phyloP scores from a whole-genome alignment of 2,888 invertebrate genomes.

The Volucella inanis region DNA sequence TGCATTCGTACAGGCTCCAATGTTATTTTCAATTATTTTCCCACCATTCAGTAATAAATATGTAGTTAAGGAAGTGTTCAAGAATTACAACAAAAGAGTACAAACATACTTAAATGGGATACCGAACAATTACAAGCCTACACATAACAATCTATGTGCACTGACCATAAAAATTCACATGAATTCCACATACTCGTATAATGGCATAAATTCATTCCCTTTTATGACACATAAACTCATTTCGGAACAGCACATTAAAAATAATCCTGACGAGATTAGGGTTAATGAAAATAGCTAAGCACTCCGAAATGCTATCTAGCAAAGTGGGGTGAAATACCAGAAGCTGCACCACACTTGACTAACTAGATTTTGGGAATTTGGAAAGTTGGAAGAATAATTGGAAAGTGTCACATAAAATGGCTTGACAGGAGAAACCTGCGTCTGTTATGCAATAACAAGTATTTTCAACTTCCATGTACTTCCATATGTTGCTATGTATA shows the following conservation, averaged over 20 bases:
- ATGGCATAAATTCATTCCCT: constrained; percentile 26
- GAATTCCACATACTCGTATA: background rate
- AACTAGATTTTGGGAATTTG: background rate
- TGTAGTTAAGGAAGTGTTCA: constrained; percentile 19
- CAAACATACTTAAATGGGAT: background rate
- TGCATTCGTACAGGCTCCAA: too few species aligned
- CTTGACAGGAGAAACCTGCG: too few species aligned
- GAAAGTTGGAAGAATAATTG: too few species aligned
- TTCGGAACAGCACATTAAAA: constrained; percentile 36
- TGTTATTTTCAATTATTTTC: too few species aligned
- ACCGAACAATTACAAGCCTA: constrained; percentile 16
- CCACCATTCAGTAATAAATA: background rate
- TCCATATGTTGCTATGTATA: too few species aligned
- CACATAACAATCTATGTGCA: constrained; percentile 3
- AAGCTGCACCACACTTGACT: background rate
- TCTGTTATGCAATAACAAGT: too few species aligned
- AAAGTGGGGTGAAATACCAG: constrained; percentile 7
- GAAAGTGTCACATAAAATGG: too few species aligned
- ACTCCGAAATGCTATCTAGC: background rate
- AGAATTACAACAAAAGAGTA: constrained; percentile 10
- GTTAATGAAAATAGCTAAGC: constrained; percentile 29
- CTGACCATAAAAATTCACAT: constrained; percentile 23
- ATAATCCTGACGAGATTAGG: constrained; percentile 29
- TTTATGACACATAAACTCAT: constrained; percentile 42
- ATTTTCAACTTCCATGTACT: too few species aligned